phyloP scores from a whole-genome alignment of 2,113 vertebrate genomes.

The Gnathonemus longibarbis region DNA sequence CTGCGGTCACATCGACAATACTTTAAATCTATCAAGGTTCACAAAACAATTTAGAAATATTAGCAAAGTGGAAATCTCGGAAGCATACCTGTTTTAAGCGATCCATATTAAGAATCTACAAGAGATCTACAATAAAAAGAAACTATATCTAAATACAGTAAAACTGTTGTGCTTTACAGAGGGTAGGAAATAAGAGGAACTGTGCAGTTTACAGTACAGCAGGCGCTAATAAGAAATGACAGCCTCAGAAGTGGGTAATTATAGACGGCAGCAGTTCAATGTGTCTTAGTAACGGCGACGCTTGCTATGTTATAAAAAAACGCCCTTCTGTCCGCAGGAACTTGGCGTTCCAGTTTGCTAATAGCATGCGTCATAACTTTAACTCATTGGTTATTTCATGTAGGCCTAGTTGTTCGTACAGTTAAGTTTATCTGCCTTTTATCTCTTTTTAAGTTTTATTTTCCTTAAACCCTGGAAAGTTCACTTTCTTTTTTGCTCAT shows the following conservation, averaged over 20 bases:
- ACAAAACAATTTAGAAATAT: background rate
- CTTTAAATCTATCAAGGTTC: background rate
- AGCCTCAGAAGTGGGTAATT: background rate
- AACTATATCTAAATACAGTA: background rate
- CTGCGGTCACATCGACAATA: background rate
- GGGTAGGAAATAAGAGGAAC: background rate
- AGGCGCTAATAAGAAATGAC: background rate
- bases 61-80: background rate
- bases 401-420: background rate
- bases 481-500: background rate
- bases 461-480: background rate
- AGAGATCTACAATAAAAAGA: background rate
- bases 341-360: background rate
- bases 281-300: background rate
- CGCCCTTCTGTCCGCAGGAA: background rate
- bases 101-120: background rate
- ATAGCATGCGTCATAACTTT: background rate
- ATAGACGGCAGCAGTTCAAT: slow-evolving; percentile 29
- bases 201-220: background rate
- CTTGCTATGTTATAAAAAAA: slow-evolving; percentile 26
- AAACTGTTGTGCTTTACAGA: background rate
- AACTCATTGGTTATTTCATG: background rate
- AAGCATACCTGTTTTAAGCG: slow-evolving; percentile 5
- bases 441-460: background rate
- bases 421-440: background rate